Percentiles rank a stretch among this genome's conserved stretches.
Evolutionary conservation across 1,140 invertebrate species (phyloP).

Genomic region (Euwallacea similis): DNA sequence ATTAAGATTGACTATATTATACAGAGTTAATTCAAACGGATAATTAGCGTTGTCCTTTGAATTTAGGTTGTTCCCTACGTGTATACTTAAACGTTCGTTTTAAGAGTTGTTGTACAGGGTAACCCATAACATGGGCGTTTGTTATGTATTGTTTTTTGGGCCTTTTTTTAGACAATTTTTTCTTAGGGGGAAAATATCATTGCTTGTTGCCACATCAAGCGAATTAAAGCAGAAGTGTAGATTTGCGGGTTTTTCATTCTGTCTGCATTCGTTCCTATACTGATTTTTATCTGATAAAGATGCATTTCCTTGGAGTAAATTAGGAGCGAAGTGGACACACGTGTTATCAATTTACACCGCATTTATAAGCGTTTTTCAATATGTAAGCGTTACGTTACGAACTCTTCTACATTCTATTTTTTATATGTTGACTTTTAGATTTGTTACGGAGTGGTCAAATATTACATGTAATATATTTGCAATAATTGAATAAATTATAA

Average conservation of each 20-base stretch:
- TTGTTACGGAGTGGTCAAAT: conserved; percentile 13
- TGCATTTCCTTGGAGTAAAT: background rate
- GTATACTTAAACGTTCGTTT: conserved; percentile 8
- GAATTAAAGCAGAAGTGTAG: too few relatives aligned
- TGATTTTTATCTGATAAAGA: background rate
- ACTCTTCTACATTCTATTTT: conserved; percentile 28
- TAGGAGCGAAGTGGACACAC: background rate
- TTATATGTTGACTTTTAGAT: conserved; percentile 29
- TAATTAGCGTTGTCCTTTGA: background rate
- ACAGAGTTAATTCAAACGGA: conserved; percentile 2
- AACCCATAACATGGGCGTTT: conserved; percentile 23
- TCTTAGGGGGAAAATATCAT: too few relatives aligned
- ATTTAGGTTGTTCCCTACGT: background rate
- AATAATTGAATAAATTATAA: conserved; percentile 23
- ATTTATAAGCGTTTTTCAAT: background rate
- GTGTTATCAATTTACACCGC: background rate
- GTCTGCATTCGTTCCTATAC: too few relatives aligned
- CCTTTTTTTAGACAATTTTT: background rate
- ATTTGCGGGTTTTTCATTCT: too few relatives aligned
- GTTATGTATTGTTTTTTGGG: background rate
- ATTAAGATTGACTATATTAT: conserved; percentile 9
- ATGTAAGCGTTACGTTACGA: background rate
- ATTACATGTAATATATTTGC: conserved; percentile 28
- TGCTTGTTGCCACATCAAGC: too few relatives aligned
- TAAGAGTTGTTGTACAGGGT: conserved; percentile 22